Conservation (phyloP, 2,888 invertebrate species). For the Lutraria lutraria region DNA sequence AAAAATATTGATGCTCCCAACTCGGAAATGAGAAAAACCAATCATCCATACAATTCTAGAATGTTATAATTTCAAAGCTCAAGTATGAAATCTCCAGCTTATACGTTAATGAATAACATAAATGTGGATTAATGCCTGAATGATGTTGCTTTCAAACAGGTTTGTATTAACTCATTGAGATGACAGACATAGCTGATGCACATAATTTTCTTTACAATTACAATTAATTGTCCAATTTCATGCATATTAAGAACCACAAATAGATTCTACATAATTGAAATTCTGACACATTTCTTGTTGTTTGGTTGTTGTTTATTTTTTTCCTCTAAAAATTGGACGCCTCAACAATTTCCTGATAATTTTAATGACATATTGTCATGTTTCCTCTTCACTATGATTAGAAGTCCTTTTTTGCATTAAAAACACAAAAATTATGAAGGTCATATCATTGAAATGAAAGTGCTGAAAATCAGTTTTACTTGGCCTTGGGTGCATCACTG, state of each 20-base stretch:
- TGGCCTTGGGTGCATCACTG: too few species aligned
- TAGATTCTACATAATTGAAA: not conserved
- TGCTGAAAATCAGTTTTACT: not conserved
- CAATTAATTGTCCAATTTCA: conserved; percentile 1
- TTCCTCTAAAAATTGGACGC: not conserved
- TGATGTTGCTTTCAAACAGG: not conserved
- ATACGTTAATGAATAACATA: not conserved
- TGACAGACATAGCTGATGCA: conserved; percentile 8
- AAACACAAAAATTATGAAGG: not conserved
- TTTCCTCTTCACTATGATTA: not conserved
- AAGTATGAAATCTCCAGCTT: not conserved
- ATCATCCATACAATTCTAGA: conserved; percentile 8
- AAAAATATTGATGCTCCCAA: not conserved
- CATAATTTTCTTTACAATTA: conserved; percentile 8
- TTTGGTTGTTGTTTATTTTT: not conserved
- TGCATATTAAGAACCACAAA: not conserved
- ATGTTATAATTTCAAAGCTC: conserved; percentile 8
- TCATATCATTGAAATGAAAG: not conserved
- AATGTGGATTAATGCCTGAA: not conserved
- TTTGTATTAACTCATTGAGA: not conserved
- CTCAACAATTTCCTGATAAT: not conserved
- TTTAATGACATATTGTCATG: not conserved
- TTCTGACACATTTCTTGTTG: not conserved
- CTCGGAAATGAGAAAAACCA: conserved; percentile 6
- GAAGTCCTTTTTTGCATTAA: not conserved